These are phyloP conservation scores for Falco columbarius DNA, from an alignment of 2,797 vertebrate genomes.

Conservation along the genomic window DNA sequence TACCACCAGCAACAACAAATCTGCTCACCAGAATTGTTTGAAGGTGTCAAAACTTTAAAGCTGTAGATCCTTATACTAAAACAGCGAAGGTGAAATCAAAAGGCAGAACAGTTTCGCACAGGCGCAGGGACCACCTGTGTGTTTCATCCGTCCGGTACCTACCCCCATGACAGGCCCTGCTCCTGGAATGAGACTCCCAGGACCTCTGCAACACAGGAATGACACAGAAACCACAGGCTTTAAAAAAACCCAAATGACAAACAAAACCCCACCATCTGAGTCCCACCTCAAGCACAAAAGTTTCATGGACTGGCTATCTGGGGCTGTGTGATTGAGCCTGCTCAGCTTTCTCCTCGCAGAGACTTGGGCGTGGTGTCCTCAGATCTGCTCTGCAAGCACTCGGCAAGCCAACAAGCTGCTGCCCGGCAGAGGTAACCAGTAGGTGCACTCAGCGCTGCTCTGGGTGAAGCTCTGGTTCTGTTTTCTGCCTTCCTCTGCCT, in stretches of 20 bases:
- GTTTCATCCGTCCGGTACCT: fast-evolving
- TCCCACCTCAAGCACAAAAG: not conserved
- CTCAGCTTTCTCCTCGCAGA: not conserved
- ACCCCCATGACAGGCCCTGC: fast-evolving
- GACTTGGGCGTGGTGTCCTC: fast-evolving
- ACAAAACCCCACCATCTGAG: not conserved
- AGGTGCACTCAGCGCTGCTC: not conserved
- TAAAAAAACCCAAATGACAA: not conserved
- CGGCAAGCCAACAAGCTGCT: not conserved
- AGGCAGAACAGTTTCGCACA: fast-evolving
- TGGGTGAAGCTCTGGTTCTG: not conserved
- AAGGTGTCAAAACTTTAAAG: fast-evolving
- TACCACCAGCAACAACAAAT: fast-evolving
- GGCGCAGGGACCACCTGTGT: fast-evolving
- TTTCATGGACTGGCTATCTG: not conserved
- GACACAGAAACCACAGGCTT: not conserved
- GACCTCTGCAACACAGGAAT: fast-evolving
- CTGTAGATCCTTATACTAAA: fast-evolving
- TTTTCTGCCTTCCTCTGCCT: not conserved
- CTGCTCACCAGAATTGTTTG: fast-evolving
- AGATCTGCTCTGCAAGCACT: fast-evolving
- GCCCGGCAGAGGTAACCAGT: not conserved
- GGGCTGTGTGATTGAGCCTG: not conserved
- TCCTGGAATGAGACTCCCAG: fast-evolving
- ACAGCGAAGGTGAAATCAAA: not conserved